Evolutionary conservation across 1,140 invertebrate genomes (phyloP).

Genomic region (Pseudomyrmex concolor): DNA sequence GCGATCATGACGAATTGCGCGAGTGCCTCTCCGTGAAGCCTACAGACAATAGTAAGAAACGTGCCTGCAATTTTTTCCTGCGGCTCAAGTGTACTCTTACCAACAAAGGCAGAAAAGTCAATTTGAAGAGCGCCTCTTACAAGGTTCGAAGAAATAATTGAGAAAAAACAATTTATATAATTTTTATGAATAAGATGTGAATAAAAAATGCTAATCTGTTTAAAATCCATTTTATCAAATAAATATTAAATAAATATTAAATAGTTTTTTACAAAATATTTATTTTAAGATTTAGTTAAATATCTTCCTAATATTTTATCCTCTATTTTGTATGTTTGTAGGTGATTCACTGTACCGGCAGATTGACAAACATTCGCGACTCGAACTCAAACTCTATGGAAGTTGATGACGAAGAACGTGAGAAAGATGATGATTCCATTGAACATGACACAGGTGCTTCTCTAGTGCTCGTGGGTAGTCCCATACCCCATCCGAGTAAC

Average conservation of each 20-base stretch:
- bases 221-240: background rate
- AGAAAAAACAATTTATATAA: background rate
- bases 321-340: slow-evolving; percentile 77
- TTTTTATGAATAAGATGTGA: background rate
- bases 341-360: slow-evolving; percentile 95
- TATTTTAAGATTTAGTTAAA: background rate
- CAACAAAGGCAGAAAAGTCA: slow-evolving; percentile 95
- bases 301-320: background rate
- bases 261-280: no score
- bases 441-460: slow-evolving; percentile 83
- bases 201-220: background rate
- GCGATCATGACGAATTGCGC: slow-evolving; percentile 96
- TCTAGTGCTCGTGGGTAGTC: slow-evolving; percentile 92
- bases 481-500: slow-evolving; percentile 96
- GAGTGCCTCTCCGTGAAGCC: slow-evolving; percentile 89
- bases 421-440: slow-evolving; percentile 45
- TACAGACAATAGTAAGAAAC: slow-evolving; percentile 79
- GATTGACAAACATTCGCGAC: slow-evolving; percentile 86
- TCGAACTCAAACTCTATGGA: slow-evolving; percentile 68
- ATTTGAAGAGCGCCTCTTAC: slow-evolving; percentile 96
- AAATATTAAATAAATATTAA: no score
- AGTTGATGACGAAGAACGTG: slow-evolving; percentile 25
- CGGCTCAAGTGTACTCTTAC: slow-evolving; percentile 96
- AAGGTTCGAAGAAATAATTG: slow-evolving; percentile 88
- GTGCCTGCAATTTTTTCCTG: slow-evolving; percentile 89